Conservation (phyloP, 2,888 invertebrate species). For the Diplolepis rosae region DNA sequence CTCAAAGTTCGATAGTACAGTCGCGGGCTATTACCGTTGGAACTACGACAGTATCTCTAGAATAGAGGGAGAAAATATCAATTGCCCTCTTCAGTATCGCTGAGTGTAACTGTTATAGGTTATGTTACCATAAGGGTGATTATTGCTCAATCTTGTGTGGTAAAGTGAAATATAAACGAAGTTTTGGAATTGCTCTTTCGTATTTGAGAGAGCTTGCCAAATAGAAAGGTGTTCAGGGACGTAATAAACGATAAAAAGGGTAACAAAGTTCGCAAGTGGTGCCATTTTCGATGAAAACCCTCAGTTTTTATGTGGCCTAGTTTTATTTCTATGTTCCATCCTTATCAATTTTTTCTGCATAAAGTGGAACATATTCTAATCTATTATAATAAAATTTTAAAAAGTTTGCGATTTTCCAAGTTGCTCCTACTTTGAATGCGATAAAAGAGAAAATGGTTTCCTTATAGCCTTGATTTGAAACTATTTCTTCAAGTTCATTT, state of each 20-base stretch:
- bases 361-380: too few species aligned
- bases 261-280: not conserved
- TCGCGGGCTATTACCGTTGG: not conserved
- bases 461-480: too few species aligned
- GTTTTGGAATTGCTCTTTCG: not conserved
- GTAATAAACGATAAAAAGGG: not conserved
- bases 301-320: too few species aligned
- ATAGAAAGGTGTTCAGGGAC: not conserved
- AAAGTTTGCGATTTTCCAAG: too few species aligned
- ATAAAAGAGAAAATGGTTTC: too few species aligned
- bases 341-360: too few species aligned
- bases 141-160: not conserved
- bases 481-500: too few species aligned
- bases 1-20: conserved; percentile 27
- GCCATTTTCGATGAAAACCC: too few species aligned
- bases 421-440: too few species aligned
- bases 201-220: not conserved
- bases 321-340: too few species aligned
- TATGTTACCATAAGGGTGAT: not conserved
- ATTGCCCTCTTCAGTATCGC: not conserved
- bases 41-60: not conserved
- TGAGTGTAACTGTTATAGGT: conserved; percentile 16
- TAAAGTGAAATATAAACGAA: not conserved
- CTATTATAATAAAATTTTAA: too few species aligned
- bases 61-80: not conserved